These are phyloP conservation scores for Cephus pulcher DNA, from an alignment of 2,888 invertebrate species.

Conservation along the genomic window DNA sequence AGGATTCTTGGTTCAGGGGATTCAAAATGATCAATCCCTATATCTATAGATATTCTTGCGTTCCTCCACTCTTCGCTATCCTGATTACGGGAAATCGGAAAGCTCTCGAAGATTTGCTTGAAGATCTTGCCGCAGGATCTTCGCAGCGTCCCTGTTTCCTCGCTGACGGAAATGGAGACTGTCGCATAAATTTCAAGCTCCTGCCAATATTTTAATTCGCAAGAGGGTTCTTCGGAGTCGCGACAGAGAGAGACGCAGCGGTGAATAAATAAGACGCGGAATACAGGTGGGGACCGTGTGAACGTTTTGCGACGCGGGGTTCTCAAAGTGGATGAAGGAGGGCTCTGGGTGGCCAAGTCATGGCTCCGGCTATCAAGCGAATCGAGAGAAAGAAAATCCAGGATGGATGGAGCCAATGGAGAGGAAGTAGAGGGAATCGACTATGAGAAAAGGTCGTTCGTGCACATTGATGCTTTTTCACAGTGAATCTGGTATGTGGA, in stretches of 20 bases:
- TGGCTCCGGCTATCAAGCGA: background rate
- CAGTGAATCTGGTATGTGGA: conserved; percentile 37
- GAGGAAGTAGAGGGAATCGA: background rate
- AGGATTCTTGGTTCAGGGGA: background rate
- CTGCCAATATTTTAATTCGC: background rate
- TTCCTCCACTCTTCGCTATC: background rate
- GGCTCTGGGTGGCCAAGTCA: background rate
- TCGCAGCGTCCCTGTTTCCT: background rate
- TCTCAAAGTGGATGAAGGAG: background rate
- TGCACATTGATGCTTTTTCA: conserved; percentile 43
- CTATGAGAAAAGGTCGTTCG: conserved; percentile 23
- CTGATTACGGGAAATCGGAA: background rate
- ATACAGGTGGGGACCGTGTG: background rate
- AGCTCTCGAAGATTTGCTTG: background rate
- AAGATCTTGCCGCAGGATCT: background rate
- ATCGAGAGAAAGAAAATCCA: background rate
- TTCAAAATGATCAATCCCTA: background rate
- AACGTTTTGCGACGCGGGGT: background rate
- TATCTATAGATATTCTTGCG: background rate
- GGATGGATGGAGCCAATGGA: background rate
- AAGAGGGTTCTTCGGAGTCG: background rate
- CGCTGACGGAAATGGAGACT: background rate
- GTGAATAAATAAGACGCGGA: no score
- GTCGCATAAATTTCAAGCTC: background rate
- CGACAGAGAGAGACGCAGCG: background rate